Percentiles rank a stretch among this genome's conserved stretches.
Evolutionary conservation across 2,888 invertebrate genomes (phyloP).

Genomic region (Oligia strigilis): DNA sequence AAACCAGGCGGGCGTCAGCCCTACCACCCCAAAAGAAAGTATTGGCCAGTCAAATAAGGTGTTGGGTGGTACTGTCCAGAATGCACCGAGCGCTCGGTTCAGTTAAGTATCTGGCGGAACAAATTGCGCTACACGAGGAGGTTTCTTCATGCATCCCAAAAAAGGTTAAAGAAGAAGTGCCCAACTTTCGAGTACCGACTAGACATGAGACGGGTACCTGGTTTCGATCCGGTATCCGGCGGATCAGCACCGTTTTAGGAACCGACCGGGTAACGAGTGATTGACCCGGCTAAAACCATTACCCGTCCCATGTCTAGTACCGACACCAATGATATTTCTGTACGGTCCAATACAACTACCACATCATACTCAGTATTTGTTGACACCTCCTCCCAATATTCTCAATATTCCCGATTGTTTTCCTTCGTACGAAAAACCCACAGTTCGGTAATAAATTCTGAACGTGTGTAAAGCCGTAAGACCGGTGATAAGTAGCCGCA

Average conservation of each 20-base stretch:
- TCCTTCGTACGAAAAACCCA: conserved; percentile 21
- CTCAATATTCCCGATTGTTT: conserved; percentile 28
- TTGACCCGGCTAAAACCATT: background rate
- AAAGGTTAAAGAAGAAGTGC: background rate
- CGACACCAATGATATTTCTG: background rate
- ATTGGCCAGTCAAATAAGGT: too few species aligned
- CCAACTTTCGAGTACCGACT: background rate
- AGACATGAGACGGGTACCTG: background rate
- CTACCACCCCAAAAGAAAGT: too few species aligned
- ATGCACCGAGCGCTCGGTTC: too few species aligned
- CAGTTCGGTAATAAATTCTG: conserved; percentile 53
- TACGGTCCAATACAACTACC: background rate
- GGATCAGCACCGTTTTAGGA: too few species aligned
- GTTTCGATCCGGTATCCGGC: background rate
- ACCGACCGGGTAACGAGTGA: background rate
- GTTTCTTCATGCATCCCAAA: too few species aligned
- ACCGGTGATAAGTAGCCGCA: conserved; percentile 43
- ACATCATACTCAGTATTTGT: background rate
- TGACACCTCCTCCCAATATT: background rate
- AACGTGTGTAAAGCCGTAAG: conserved; percentile 51
- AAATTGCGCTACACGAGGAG: too few species aligned
- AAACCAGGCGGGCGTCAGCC: too few species aligned
- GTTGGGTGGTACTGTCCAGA: too few species aligned
- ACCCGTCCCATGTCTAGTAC: background rate
- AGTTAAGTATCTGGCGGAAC: too few species aligned